phyloP scores from a whole-genome alignment of 2,113 vertebrate species.

The Tichodroma muraria region DNA sequence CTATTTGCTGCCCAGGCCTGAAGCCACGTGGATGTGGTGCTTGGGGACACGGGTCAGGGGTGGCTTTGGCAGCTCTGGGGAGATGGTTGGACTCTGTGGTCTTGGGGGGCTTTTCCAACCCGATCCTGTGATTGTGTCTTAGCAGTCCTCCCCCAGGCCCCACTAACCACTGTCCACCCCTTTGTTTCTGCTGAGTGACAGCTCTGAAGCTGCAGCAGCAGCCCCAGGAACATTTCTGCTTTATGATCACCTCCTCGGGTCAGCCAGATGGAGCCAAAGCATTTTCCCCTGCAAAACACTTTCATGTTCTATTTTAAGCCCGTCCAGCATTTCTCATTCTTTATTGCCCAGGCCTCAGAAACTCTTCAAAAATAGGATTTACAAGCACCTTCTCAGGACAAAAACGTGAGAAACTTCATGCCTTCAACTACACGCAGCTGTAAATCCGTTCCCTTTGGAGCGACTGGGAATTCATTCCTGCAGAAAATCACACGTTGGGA shows the following conservation, averaged over 20 bases:
- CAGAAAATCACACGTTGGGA: not conserved
- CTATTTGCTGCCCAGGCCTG: not conserved
- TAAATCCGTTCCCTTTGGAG: not conserved
- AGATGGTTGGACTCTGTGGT: not conserved
- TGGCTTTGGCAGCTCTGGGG: not conserved
- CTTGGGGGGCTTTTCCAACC: not conserved
- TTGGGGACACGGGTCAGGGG: accelerated
- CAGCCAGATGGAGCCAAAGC: not conserved
- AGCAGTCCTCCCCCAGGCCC: not conserved
- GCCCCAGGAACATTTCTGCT: not conserved
- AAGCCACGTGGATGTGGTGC: not conserved
- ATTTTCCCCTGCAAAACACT: not conserved
- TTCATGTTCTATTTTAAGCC: not conserved
- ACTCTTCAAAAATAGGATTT: not conserved
- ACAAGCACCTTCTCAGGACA: not conserved
- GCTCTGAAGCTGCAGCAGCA: not conserved
- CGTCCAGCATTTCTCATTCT: not conserved
- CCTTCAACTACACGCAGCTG: not conserved
- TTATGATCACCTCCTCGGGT: not conserved
- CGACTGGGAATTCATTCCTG: not conserved
- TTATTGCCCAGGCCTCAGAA: not conserved
- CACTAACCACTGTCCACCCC: accelerated
- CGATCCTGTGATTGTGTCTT: too few relatives aligned
- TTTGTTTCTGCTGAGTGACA: not conserved
- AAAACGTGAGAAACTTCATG: not conserved